phyloP scores from a whole-genome alignment of 1,140 invertebrate genomes.

The Araneus ventricosus region DNA sequence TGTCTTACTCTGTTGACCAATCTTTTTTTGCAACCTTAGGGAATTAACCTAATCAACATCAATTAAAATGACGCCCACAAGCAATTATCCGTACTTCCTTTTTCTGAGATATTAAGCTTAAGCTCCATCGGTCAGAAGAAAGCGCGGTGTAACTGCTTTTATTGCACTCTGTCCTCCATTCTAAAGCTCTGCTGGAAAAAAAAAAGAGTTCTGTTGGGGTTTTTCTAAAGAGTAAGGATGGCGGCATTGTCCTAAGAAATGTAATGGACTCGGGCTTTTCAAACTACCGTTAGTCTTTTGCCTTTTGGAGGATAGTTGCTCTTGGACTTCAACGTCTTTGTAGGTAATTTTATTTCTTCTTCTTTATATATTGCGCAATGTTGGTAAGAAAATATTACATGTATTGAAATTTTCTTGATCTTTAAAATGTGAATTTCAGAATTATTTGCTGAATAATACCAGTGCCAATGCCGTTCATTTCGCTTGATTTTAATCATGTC shows the following conservation, averaged over 20 bases:
- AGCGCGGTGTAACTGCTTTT: neutral
- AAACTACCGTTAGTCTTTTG: neutral
- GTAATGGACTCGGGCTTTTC: neutral
- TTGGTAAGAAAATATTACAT: too few relatives aligned
- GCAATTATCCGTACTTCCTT: conserved; percentile 65
- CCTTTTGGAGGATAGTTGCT: neutral
- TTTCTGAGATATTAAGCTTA: conserved; percentile 5
- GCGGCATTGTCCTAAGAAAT: neutral
- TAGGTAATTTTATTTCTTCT: neutral
- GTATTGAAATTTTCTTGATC: too few relatives aligned
- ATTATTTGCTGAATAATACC: too few relatives aligned
- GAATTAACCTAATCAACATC: conserved; percentile 40
- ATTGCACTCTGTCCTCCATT: neutral
- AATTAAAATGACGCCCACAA: conserved; percentile 70
- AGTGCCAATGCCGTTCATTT: neutral
- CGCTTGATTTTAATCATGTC: neutral
- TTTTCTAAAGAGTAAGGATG: neutral
- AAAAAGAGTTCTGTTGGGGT: neutral
- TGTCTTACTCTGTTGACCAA: conserved; percentile 9
- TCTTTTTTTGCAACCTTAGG: conserved; percentile 23
- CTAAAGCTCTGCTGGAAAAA: neutral
- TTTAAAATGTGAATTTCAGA: too few relatives aligned
- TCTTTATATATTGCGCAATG: too few relatives aligned
- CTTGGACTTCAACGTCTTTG: neutral
- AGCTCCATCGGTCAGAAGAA: neutral